Evolutionary conservation across 2,113 vertebrate genomes (phyloP), one percentile per base, ranked within the genome.

Genomic region (Hepsetus odoe): DNA sequence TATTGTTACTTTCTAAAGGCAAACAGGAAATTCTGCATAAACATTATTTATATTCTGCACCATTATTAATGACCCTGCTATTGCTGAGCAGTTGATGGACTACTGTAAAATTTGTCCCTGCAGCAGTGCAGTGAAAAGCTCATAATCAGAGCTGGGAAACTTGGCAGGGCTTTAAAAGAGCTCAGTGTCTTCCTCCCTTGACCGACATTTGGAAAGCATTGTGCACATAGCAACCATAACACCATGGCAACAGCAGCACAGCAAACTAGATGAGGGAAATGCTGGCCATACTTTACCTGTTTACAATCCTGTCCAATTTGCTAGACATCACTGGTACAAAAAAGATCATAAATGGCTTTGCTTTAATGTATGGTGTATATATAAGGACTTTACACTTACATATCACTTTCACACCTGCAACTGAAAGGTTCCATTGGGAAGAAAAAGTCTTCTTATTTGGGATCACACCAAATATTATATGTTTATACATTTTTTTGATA

Each of bases 231-330:
- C 89, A 90, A 90, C 91, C 79, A 76, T 53, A 33, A 56, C 85
- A 72, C 91, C 89, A 93, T 93, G 92, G 90, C 87, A 91, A 93
- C 92, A 30, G 76, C 79, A 55, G 75, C 86, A 82, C 81, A 79
- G 85, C 84, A 82, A 56, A 88, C 86, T 80, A 76, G 42, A 81
- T 82, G 87, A 49, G 83, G 38, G 66, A 72, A 76, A 12, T 22
- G 7, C 74, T 66, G 58, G 72, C 33, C 53, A 14, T 61, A 68
- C 61, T 44, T 49, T 49, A n/a, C 46, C 26, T n/a, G n/a, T n/a
- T 22, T 56, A 24, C 42, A 72, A 55, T 32, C 44, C 38, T 58
- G 59, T n/a, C 56, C 68, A 72, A 14, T 44, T 40, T 53, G 44
- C 62, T 46, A 14, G 18, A 35, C 18, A 24, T 44, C 16, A 20